Conservation (phyloP, 1,140 invertebrate genomes). For the Ceratosolen solmsi region DNA sequence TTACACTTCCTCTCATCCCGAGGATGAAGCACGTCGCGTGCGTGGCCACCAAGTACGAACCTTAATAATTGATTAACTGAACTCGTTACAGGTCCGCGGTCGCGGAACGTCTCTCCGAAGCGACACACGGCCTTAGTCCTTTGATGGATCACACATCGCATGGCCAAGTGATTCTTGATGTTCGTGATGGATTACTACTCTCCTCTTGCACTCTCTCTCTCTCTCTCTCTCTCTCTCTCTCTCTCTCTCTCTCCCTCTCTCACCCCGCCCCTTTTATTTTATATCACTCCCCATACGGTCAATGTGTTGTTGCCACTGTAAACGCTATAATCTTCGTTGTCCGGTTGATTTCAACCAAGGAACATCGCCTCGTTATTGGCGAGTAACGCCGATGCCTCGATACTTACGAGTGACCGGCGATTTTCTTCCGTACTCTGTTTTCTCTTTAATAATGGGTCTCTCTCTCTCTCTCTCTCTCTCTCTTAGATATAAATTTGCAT, state of each 20-base stretch:
- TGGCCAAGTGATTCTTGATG: conserved; percentile 12
- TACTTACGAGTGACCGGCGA: too few species aligned
- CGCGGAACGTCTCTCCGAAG: background rate
- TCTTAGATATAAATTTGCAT: too few species aligned
- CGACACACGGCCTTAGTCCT: background rate
- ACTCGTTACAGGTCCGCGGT: conserved; percentile 20
- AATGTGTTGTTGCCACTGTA: too few species aligned
- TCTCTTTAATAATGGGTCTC: too few species aligned
- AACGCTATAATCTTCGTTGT: too few species aligned
- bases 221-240: background rate
- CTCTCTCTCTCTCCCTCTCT: too few species aligned
- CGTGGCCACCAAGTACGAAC: background rate
- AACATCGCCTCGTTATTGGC: too few species aligned
- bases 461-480: too few species aligned
- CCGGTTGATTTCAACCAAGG: background rate
- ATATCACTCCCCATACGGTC: too few species aligned
- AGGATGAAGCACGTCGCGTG: background rate
- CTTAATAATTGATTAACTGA: conserved; percentile 50
- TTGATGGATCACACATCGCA: background rate
- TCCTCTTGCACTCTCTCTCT: background rate
- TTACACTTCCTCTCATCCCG: conserved; percentile 29
- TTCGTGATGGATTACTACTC: background rate
- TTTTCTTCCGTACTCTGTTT: too few species aligned
- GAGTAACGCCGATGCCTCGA: background rate
- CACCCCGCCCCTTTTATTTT: too few species aligned